Evolutionary conservation across 2,797 vertebrate species (phyloP).

Genomic region (Platyrinchus mystaceus): DNA sequence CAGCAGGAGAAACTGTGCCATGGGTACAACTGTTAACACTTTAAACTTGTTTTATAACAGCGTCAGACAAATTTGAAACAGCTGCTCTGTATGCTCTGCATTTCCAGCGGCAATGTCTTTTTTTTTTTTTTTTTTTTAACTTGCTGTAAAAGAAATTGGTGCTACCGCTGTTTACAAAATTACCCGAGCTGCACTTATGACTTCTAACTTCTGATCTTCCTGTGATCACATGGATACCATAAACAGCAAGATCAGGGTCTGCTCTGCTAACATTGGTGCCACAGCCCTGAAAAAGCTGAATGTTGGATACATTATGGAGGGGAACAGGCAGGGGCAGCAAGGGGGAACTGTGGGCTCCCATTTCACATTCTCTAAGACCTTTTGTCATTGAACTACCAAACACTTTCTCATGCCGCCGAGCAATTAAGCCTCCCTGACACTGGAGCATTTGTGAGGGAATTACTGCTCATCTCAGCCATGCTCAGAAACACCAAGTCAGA

Average conservation of each 20-base stretch:
- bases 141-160: conserved; percentile 45
- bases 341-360: not conserved
- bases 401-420: not conserved
- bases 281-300: not conserved
- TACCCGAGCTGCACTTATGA: not conserved
- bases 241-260: not conserved
- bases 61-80: conserved; percentile 53
- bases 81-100: conserved; percentile 50
- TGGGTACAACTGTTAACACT: conserved; percentile 57
- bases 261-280: not conserved
- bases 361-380: not conserved
- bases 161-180: conserved; percentile 48
- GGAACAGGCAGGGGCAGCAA: not conserved
- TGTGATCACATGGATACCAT: not conserved
- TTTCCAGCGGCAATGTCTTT: conserved; percentile 30
- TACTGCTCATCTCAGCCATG: not conserved
- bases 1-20: conserved; percentile 14
- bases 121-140: not conserved
- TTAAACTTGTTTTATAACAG: conserved; percentile 54
- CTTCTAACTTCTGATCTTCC: conserved; percentile 35
- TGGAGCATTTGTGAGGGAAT: conserved; percentile 11
- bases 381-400: conserved; percentile 43
- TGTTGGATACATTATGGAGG: not conserved
- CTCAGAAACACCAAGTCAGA: conserved; percentile 37
- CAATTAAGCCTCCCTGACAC: conserved; percentile 41